phyloP scores from a whole-genome alignment of 2,797 vertebrate genomes.

The Poeciliopsis infans region DNA sequence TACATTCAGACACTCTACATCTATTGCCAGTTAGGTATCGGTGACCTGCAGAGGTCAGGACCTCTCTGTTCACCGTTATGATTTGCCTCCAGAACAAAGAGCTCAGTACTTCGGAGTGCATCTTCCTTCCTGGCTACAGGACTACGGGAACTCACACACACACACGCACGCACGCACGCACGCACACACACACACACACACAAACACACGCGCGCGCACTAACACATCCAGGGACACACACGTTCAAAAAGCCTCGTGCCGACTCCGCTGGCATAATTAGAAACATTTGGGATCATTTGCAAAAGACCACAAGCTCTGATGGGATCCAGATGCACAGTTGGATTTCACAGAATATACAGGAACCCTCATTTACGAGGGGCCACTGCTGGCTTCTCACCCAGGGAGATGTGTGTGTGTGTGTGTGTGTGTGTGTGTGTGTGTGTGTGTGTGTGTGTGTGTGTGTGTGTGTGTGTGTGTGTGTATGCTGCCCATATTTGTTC shows the following conservation, averaged over 20 bases:
- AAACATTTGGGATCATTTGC: slow-evolving; percentile 84
- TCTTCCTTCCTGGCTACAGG: slow-evolving; percentile 43
- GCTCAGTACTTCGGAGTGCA: slow-evolving; percentile 52
- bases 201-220: too few relatives aligned
- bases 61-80: slow-evolving; percentile 58
- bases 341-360: slow-evolving; percentile 75
- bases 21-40: slow-evolving; percentile 44
- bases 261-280: slow-evolving; percentile 77
- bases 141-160: slow-evolving; percentile 28
- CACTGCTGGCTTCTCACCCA: slow-evolving; percentile 73
- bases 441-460: too few relatives aligned
- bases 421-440: too few relatives aligned
- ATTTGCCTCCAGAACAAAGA: slow-evolving; percentile 55
- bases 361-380: slow-evolving; percentile 79
- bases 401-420: slow-evolving; percentile 47
- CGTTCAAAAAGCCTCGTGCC: slow-evolving; percentile 65
- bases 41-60: slow-evolving; percentile 63
- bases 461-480: not conserved
- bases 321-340: slow-evolving; percentile 80
- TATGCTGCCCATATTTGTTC: slow-evolving; percentile 26
- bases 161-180: not conserved
- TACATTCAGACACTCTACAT: slow-evolving; percentile 14
- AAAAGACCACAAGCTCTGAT: slow-evolving; percentile 78
- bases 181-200: not conserved
- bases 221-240: slow-evolving; percentile 19